A percentile compares a stretch with the other conserved stretches of the same genome.
Conservation (phyloP, 2,888 invertebrate species). For the Megamerina dolium region DNA sequence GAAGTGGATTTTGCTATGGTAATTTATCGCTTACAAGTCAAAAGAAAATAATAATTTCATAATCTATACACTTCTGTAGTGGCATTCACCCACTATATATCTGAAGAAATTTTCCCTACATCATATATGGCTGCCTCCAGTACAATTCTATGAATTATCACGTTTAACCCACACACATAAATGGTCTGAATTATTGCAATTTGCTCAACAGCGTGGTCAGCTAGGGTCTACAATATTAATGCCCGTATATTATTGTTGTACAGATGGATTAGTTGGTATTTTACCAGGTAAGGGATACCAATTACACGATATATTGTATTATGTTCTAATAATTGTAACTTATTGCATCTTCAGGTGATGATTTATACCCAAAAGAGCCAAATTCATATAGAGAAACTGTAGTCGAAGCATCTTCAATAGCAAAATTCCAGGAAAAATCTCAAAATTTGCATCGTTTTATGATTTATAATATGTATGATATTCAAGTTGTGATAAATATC, state of each 20-base stretch:
- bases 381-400: slow-evolving; percentile 30
- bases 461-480: slow-evolving; percentile 25
- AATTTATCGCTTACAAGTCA: no score
- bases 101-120: slow-evolving; percentile 24
- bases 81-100: slow-evolving; percentile 54
- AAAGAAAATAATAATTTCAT: no score
- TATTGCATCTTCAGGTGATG: slow-evolving; percentile 54
- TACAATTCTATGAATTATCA: slow-evolving; percentile 70
- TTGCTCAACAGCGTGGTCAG: slow-evolving; percentile 54
- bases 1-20: slow-evolving; percentile 28
- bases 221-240: slow-evolving; percentile 54
- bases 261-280: slow-evolving; percentile 55
- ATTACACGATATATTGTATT: no score
- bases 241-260: slow-evolving; percentile 54
- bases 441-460: slow-evolving; percentile 39
- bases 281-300: slow-evolving; percentile 60
- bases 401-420: slow-evolving; percentile 27
- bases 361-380: slow-evolving; percentile 48
- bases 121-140: slow-evolving; percentile 56
- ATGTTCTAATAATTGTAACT: no score
- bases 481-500: slow-evolving; percentile 28
- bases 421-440: slow-evolving; percentile 34
- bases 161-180: slow-evolving; percentile 55
- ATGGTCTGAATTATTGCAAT: slow-evolving; percentile 55
- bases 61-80: slow-evolving; percentile 52